These are phyloP conservation scores for Melanotaenia nigrans DNA, from an alignment of 2,797 vertebrate genomes.

Conservation along the genomic window DNA sequence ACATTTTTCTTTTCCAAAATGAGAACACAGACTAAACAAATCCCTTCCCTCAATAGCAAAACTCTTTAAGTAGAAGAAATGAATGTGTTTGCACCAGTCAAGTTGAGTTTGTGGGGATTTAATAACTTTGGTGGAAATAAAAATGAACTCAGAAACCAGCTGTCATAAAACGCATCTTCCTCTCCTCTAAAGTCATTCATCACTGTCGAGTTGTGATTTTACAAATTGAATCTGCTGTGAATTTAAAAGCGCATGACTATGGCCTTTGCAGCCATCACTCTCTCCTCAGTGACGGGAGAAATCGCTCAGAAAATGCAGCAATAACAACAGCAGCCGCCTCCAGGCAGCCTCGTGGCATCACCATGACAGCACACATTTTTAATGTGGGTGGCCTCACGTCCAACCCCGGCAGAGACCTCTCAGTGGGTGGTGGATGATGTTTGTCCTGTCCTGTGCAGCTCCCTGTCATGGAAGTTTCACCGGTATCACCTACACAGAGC, in stretches of 20 bases:
- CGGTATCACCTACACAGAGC: not conserved
- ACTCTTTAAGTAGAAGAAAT: not conserved
- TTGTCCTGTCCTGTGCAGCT: slow-evolving; percentile 8
- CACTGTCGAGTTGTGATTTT: not conserved
- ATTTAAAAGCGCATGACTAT: not conserved
- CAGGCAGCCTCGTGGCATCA: slow-evolving; percentile 5
- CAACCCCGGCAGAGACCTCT: slow-evolving; percentile 22
- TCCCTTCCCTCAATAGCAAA: not conserved
- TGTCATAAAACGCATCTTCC: not conserved
- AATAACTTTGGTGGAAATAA: not conserved
- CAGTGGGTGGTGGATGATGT: slow-evolving; percentile 17
- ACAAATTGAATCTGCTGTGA: not conserved
- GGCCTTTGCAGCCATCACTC: not conserved
- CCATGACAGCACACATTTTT: slow-evolving; percentile 31
- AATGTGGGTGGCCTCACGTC: slow-evolving; percentile 34
- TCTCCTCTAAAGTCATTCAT: not conserved
- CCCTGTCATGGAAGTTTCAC: not conserved
- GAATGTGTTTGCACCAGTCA: not conserved
- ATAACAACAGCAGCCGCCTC: slow-evolving; percentile 25
- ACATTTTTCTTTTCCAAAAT: too few species aligned
- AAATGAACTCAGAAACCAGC: not conserved
- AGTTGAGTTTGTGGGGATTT: not conserved
- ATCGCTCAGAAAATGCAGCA: slow-evolving; percentile 10
- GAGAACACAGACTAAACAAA: not conserved
- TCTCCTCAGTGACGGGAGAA: not conserved